Evolutionary conservation across 2,113 vertebrate genomes (phyloP).

Genomic region (Hippolais icterina): DNA sequence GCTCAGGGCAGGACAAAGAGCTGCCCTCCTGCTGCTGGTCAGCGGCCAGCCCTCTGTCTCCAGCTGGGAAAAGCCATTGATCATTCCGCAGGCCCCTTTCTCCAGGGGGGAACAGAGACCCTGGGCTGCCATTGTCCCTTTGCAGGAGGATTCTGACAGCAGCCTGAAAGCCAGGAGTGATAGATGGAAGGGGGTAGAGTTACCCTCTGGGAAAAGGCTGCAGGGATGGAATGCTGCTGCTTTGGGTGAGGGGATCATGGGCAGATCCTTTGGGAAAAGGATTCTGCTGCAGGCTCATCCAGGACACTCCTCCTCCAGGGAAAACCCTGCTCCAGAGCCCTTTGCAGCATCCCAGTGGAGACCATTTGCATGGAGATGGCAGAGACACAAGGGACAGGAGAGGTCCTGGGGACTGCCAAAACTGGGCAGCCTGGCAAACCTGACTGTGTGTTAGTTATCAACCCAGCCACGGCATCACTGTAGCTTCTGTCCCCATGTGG

Average conservation of each 20-base stretch:
- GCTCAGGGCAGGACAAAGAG: not conserved
- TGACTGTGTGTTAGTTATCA: too few species aligned
- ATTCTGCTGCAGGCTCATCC: not conserved
- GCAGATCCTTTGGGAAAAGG: not conserved
- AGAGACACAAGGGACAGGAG: not conserved
- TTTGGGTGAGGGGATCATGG: not conserved
- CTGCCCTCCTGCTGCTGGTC: not conserved
- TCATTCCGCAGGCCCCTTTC: not conserved
- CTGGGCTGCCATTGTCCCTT: constrained; percentile 6
- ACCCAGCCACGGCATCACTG: not conserved
- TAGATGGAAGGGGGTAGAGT: not conserved
- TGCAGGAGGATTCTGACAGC: constrained; percentile 2
- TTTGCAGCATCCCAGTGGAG: not conserved
- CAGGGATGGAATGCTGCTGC: not conserved
- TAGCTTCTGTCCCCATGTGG: not conserved
- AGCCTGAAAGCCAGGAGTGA: constrained; percentile 32
- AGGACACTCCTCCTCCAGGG: not conserved
- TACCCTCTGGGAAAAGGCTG: not conserved
- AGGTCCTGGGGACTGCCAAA: not conserved
- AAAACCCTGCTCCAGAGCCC: not conserved
- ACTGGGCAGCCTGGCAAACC: not conserved
- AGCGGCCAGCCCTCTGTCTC: not conserved
- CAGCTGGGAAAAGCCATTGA: not conserved
- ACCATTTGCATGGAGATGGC: not conserved
- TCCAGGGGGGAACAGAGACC: not conserved